Evolutionary conservation across 2,797 vertebrate genomes (phyloP).

Genomic region (Melanotaenia boesemani): DNA sequence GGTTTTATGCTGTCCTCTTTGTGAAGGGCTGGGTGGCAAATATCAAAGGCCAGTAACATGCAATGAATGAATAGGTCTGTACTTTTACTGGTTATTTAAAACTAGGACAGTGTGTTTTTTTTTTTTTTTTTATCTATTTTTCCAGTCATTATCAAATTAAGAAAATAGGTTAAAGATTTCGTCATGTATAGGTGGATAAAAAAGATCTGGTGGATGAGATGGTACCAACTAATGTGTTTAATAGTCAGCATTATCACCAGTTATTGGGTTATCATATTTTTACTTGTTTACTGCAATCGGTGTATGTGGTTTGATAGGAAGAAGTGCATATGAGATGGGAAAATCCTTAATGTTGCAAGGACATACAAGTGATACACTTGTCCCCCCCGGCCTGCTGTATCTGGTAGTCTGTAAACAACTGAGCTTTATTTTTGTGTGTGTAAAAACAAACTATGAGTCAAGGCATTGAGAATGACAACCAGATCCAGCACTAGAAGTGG

Average conservation of each 20-base stretch:
- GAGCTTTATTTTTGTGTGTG: constrained; percentile 50
- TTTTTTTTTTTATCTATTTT: not conserved
- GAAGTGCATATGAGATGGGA: not conserved
- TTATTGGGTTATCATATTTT: constrained; percentile 1
- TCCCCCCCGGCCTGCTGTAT: not conserved
- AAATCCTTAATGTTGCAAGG: constrained; percentile 2
- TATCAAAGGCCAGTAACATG: not conserved
- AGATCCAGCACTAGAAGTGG: constrained; percentile 63
- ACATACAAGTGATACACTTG: constrained; percentile 1
- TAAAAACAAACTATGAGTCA: constrained; percentile 45
- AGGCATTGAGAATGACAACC: constrained; percentile 70
- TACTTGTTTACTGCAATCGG: constrained; percentile 1
- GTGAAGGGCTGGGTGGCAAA: not conserved
- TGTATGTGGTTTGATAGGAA: not conserved
- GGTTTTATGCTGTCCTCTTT: constrained; percentile 1
- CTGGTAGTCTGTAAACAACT: not conserved
- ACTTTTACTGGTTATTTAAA: not conserved
- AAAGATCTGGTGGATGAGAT: not conserved
- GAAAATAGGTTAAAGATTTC: not conserved
- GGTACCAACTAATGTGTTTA: not conserved
- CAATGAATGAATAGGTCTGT: not conserved
- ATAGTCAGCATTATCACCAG: not conserved
- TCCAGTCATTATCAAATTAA: not conserved
- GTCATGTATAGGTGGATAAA: not conserved
- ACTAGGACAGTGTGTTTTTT: not conserved